Percentiles rank a stretch among this genome's conserved stretches.
Conservation (phyloP, 1,140 invertebrate genomes). For the Colletes latitarsis region DNA sequence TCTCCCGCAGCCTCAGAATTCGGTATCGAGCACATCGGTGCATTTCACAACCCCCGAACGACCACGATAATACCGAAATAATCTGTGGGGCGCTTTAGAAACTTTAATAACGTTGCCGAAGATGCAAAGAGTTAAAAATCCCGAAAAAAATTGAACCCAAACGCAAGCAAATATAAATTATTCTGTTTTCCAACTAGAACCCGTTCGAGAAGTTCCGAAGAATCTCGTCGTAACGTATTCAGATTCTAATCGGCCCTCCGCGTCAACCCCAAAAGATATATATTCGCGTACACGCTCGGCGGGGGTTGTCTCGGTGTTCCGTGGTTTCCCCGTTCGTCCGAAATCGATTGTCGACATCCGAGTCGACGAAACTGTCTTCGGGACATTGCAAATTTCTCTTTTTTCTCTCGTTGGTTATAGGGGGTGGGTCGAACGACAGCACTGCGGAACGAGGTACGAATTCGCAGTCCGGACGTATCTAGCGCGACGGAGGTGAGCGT, state of each 20-base stretch:
- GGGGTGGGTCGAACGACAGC: constrained; percentile 10
- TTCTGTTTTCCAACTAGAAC: too few species aligned
- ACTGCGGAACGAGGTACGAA: constrained; percentile 8
- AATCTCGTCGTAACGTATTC: not conserved
- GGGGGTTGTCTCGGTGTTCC: not conserved
- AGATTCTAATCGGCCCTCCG: not conserved
- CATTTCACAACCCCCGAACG: too few species aligned
- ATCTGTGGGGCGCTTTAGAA: too few species aligned
- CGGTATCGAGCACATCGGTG: too few species aligned
- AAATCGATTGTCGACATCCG: constrained; percentile 16
- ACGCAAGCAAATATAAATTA: too few species aligned
- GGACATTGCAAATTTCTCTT: constrained; percentile 21
- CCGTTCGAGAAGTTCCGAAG: not conserved
- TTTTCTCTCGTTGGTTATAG: not conserved
- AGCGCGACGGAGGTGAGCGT: constrained; percentile 9
- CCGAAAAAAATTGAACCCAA: too few species aligned
- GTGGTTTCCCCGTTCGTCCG: not conserved
- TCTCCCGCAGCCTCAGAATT: too few species aligned
- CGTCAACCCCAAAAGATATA: not conserved
- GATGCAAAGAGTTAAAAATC: too few species aligned
- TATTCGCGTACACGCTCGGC: not conserved
- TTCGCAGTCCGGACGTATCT: constrained; percentile 1
- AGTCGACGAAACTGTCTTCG: constrained; percentile 10
- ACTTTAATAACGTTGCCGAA: too few species aligned
- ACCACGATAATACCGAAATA: too few species aligned